These are phyloP conservation scores for Maniola hyperantus DNA, from an alignment of 2,888 invertebrate genomes.

Conservation along the genomic window DNA sequence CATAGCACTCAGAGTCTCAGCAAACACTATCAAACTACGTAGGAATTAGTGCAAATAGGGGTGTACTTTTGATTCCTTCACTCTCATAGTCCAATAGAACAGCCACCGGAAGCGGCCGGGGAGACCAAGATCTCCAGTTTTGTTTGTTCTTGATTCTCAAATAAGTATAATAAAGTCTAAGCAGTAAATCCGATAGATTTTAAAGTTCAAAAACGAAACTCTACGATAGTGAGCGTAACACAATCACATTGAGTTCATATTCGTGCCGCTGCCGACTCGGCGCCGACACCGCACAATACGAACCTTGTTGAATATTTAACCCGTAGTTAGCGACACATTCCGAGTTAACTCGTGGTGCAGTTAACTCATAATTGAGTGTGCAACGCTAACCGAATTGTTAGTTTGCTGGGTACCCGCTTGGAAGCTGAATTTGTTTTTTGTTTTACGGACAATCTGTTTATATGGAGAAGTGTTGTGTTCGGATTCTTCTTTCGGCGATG, in stretches of 20 bases:
- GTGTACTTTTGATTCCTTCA: no score
- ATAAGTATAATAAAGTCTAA: constrained; percentile 6
- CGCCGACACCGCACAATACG: constrained; percentile 44
- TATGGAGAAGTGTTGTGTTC: neutral
- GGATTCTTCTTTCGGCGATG: neutral
- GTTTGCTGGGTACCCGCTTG: constrained; percentile 40
- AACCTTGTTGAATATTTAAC: constrained; percentile 60
- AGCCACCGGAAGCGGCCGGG: no score
- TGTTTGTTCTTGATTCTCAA: constrained; percentile 3
- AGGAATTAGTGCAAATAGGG: no score
- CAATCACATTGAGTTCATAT: constrained; percentile 44
- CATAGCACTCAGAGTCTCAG: no score
- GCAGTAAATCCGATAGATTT: constrained; percentile 28
- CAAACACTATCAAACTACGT: no score
- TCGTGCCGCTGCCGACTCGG: constrained; percentile 36
- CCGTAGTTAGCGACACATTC: constrained; percentile 60
- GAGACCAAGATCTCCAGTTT: no score
- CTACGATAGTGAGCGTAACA: constrained; percentile 35
- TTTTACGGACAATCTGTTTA: constrained; percentile 15
- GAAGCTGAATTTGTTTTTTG: constrained; percentile 26
- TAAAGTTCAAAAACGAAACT: constrained; percentile 28
- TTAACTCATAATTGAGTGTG: constrained; percentile 62
- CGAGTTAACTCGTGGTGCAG: constrained; percentile 56
- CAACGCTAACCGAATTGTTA: constrained; percentile 48
- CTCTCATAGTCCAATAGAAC: no score